phyloP scores from a whole-genome alignment of 2,797 vertebrate species.

The Crypturellus tataupa region DNA sequence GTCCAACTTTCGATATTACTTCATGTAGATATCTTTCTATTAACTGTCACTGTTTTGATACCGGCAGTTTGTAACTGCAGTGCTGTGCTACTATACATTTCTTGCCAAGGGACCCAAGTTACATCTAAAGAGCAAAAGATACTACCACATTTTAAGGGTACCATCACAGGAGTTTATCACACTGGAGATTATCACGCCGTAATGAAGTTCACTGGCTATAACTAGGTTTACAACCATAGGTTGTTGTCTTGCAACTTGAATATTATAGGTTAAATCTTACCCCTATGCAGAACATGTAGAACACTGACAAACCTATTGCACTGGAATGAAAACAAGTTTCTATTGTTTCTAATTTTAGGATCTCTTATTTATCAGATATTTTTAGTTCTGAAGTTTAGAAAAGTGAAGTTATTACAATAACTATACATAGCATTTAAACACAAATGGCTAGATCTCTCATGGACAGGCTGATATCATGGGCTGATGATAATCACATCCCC shows the following conservation, averaged over 20 bases:
- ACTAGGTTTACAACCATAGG: not conserved
- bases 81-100: not conserved
- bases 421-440: not conserved
- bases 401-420: not conserved
- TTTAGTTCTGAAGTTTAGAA: not conserved
- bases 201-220: not conserved
- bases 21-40: not conserved
- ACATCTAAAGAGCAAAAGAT: not conserved
- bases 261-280: not conserved
- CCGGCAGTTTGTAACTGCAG: not conserved
- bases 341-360: not conserved
- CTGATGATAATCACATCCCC: not conserved
- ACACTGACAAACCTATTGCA: not conserved
- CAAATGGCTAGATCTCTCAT: not conserved
- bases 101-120: not conserved
- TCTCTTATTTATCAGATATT: not conserved
- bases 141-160: not conserved
- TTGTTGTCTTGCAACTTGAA: not conserved
- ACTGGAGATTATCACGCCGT: not conserved
- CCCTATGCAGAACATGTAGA: not conserved
- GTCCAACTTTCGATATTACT: not conserved
- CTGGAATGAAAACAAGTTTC: not conserved
- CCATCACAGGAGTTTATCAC: not conserved
- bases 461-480: not conserved
- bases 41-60: not conserved